Conservation (phyloP, 2,113 vertebrate genomes). For the Astur gentilis region DNA sequence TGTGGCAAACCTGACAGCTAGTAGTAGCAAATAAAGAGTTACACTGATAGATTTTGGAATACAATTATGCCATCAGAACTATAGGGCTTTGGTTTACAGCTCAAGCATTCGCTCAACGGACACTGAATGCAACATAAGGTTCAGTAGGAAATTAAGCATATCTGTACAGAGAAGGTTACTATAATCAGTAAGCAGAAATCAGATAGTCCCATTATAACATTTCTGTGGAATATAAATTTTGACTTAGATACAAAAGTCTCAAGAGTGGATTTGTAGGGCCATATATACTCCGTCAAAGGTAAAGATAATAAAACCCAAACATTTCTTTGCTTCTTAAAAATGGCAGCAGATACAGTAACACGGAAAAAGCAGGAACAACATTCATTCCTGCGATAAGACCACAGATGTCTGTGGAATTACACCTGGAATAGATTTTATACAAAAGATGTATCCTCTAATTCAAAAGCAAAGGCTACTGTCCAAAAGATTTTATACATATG, state of each 20-base stretch:
- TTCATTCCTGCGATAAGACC: background rate
- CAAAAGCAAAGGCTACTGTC: background rate
- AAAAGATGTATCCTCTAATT: background rate
- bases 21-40: background rate
- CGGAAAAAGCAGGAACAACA: background rate
- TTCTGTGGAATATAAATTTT: background rate
- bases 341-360: background rate
- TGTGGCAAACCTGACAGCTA: background rate
- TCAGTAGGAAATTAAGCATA: background rate
- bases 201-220: background rate
- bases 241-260: background rate
- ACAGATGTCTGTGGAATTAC: background rate
- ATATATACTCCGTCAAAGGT: background rate
- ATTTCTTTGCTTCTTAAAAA: background rate
- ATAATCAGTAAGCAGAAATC: background rate
- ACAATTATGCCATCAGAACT: fast-evolving
- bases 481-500: background rate
- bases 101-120: background rate
- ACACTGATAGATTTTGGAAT: background rate
- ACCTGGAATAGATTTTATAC: background rate
- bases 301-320: background rate
- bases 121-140: background rate
- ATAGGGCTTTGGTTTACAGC: background rate
- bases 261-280: background rate
- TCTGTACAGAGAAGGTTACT: background rate